Evolutionary conservation across 2,797 vertebrate genomes (phyloP), one percentile per base, ranked within the genome.

Genomic region (Tauraco hartlaubi): DNA sequence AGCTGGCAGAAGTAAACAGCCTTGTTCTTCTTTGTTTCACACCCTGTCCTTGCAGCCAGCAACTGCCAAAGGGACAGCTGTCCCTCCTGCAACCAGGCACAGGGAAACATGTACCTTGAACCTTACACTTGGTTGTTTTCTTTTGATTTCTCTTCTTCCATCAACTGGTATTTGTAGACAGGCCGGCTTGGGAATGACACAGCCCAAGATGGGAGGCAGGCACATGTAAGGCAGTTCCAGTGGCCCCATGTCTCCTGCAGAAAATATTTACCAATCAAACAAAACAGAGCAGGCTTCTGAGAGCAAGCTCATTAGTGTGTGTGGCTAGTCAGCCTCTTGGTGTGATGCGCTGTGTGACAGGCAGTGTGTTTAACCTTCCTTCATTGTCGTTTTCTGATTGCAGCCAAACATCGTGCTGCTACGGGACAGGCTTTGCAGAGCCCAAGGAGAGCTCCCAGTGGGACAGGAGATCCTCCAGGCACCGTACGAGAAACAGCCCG

Each of bases 381-480:
- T 90, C n/a, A 7, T 58, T 97, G 28, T 78, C 17, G 33, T 95
- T 63, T 75, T 55, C 72, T 94, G 25, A 62, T 92, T 87, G 4
- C 92, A 99, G 99, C 97, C 97, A 16, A 94, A 98, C 83, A 97
- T 99, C 7, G 78, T 99, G 94, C 98, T 98, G 96, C 98, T 99
- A 19, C 98, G 98, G 10, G 98, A 99, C 39, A 98, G 99, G 85
- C 98, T 99, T 35, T 98, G 97, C 87, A 98, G 97, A 96, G 99
- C 99, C 59, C 98, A 99, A 26, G 99, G 99, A 39, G 98, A 98
- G 75, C 98, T 98, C 43, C 33, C 91, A 1, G 58, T 46, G 9
- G 94, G 81, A 21, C 97, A 98, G 22, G 95, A 97, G 0, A 44
- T 93, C 39, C 59, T 97, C 5, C 97, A 82, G 35, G 85, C 89